Evolutionary conservation across 2,797 vertebrate genomes (phyloP).

Genomic region (Phylloscopus collybita): DNA sequence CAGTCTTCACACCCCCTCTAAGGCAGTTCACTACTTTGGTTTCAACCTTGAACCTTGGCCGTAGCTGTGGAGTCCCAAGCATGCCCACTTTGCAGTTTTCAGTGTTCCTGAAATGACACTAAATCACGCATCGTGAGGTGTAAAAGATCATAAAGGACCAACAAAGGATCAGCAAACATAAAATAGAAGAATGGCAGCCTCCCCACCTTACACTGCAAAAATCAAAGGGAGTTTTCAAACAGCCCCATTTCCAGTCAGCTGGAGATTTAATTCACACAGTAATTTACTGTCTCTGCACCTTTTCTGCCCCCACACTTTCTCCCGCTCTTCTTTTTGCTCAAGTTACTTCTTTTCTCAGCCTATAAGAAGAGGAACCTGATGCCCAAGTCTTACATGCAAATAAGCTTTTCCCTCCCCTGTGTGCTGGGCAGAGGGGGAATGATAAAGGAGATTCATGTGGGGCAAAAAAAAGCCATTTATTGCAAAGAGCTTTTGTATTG

Average conservation of each 20-base stretch:
- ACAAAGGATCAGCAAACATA: conserved; percentile 73
- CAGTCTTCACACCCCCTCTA: not conserved
- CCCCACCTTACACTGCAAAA: conserved; percentile 69
- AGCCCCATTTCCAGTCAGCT: conserved; percentile 65
- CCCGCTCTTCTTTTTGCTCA: conserved; percentile 31
- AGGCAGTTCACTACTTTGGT: not conserved
- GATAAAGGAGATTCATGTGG: not conserved
- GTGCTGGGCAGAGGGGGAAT: not conserved
- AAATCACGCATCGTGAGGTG: conserved; percentile 66
- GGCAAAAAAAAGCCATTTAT: not conserved
- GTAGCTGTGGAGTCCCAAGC: not conserved
- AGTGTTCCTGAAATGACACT: conserved; percentile 41
- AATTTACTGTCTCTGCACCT: conserved; percentile 47
- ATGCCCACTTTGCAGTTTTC: conserved; percentile 26
- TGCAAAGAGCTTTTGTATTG: not conserved
- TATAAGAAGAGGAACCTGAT: not conserved
- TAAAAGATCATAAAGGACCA: conserved; percentile 70
- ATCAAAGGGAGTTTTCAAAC: conserved; percentile 66
- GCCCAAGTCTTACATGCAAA: not conserved
- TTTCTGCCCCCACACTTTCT: not conserved
- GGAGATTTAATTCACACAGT: conserved; percentile 57
- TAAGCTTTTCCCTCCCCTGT: not conserved
- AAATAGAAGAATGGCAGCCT: conserved; percentile 72
- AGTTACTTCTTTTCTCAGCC: not conserved
- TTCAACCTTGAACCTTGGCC: conserved; percentile 30